Base-by-base conservation (phyloP, 2,113 vertebrate genomes). In the Telmatochromis sp. region DNA sequence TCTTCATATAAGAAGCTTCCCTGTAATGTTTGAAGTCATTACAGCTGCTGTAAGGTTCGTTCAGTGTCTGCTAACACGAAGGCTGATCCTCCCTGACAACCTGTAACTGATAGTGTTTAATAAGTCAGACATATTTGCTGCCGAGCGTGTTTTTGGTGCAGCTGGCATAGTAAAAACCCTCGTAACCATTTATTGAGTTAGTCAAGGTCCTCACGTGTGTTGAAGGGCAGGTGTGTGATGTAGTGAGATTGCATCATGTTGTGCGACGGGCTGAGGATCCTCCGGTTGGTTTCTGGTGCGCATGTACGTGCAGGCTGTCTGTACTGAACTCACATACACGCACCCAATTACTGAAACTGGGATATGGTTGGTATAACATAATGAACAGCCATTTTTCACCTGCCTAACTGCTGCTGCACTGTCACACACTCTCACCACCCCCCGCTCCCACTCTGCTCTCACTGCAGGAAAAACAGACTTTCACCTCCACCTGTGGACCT, bases 351-450 rank as follows among this genome's bases (percentile, higher is more conserved):
- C 89, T 87, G 90, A 75, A 78, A 68, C 81, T 14, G 82, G 73
- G 94, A 90, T 89, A 94, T 91, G 95, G 89, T 92, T 90, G 94
- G 86, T 42, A 37, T 87, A 84, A 90, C 91, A 89, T 94, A 94
- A 94, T 95, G 92, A 94, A 91, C 21, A 92, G 89, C 84, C 92
- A 93, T 95, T 95, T 94, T 91, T 95, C 94, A 95, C 37, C 86
- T 90, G 92, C 91, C 87, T 93, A 91, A 94, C 84, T 54, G 93
- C 35, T 15, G 86, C 75, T 37, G 28, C 89, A 6, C 54, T 7
- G 73, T 85, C 79, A 81, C 80, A 37, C 37, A 3, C 2, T 68
- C 90, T 87, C 83, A 21, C 87, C 84, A 58, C 37, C 37, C 14
- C 3, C 17, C 12, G 1, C 17, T 31, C 75, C 40, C 23, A 54